Evolutionary conservation across 1,140 invertebrate species (phyloP).

Genomic region (Bursaphelenchus mucronatus): DNA sequence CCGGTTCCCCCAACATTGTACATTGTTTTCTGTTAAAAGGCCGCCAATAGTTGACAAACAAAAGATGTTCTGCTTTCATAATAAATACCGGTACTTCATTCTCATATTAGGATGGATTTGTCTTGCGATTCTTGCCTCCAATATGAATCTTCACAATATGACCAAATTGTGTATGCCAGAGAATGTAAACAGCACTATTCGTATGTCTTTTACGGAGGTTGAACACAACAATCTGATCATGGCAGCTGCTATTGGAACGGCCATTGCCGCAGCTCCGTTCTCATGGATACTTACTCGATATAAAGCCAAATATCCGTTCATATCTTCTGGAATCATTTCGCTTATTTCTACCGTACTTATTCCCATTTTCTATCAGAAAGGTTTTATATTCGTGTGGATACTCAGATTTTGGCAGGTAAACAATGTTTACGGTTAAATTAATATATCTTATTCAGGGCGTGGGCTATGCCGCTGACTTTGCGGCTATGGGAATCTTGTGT

Average conservation of each 20-base stretch:
- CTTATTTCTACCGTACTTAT: slow-evolving; percentile 31
- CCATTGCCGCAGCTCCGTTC: slow-evolving; percentile 40
- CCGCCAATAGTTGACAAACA: too few relatives aligned
- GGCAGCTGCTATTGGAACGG: slow-evolving; percentile 33
- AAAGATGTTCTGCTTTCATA: too few relatives aligned
- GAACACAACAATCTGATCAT: slow-evolving; percentile 28
- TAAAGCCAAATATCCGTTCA: slow-evolving; percentile 36
- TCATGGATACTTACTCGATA: slow-evolving; percentile 36
- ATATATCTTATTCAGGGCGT: slow-evolving; percentile 3
- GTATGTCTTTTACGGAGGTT: slow-evolving; percentile 15
- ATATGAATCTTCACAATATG: slow-evolving; percentile 13
- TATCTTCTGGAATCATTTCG: slow-evolving; percentile 30
- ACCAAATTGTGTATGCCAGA: slow-evolving; percentile 12
- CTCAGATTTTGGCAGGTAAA: slow-evolving; percentile 32
- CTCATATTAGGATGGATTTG: slow-evolving; percentile 13
- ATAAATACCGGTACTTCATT: slow-evolving; percentile 5
- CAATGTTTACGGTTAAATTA: slow-evolving; percentile 6
- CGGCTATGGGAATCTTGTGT: slow-evolving; percentile 18
- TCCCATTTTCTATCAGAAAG: slow-evolving; percentile 26
- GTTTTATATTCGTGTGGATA: slow-evolving; percentile 23
- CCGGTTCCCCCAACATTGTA: too few relatives aligned
- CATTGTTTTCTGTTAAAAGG: too few relatives aligned
- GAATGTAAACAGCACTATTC: too few relatives aligned
- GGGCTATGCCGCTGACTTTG: slow-evolving; percentile 21
- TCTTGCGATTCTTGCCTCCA: neutral